phyloP scores from a whole-genome alignment of 2,888 invertebrate genomes.

The Noctua pronuba region DNA sequence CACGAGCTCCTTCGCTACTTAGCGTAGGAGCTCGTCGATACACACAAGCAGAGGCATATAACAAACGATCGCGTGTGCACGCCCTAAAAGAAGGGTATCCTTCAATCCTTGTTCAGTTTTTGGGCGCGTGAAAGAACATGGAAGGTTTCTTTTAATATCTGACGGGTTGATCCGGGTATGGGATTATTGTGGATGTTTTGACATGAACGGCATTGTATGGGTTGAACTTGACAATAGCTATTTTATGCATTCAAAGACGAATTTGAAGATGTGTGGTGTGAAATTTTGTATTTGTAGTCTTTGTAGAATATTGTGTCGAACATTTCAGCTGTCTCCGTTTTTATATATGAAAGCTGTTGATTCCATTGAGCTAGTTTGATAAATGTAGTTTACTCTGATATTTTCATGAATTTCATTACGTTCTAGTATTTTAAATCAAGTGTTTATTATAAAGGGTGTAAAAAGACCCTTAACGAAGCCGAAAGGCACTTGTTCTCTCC shows the following conservation, averaged over 20 bases:
- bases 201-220: constrained; percentile 14
- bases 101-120: constrained; percentile 55
- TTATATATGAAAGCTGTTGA: not conserved
- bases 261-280: not conserved
- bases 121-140: constrained; percentile 47
- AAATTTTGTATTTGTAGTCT: not conserved
- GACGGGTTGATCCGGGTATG: constrained; percentile 41
- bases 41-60: not conserved
- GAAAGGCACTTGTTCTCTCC: too few species aligned
- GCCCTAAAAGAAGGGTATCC: constrained; percentile 23
- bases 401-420: not conserved
- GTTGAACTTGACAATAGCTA: constrained; percentile 7
- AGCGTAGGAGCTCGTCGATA: too few species aligned
- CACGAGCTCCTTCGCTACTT: too few species aligned
- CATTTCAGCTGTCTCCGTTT: not conserved
- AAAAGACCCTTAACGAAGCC: too few species aligned
- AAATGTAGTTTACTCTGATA: not conserved
- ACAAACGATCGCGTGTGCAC: not conserved
- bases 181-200: constrained; percentile 40
- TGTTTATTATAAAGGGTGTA: too few species aligned
- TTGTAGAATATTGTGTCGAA: too few species aligned
- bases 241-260: constrained; percentile 1
- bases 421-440: not conserved
- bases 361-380: not conserved
- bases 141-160: constrained; percentile 56